Conservation (phyloP, 2,797 vertebrate genomes). For the Sebastes trivittatus region DNA sequence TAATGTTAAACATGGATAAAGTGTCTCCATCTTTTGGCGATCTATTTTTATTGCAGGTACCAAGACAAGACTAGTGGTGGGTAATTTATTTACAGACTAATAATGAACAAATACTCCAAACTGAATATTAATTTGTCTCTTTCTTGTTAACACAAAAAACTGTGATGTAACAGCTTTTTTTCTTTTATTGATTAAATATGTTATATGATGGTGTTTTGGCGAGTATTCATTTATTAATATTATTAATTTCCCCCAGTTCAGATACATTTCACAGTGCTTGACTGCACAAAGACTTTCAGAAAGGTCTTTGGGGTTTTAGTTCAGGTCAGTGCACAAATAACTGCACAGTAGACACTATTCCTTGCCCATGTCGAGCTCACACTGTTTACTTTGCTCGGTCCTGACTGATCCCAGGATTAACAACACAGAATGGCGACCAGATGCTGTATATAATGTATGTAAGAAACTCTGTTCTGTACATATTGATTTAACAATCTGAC, state of each 20-base stretch:
- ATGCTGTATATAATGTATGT: not conserved
- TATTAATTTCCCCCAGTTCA: not conserved
- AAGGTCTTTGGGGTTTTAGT: not conserved
- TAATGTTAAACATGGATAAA: not conserved
- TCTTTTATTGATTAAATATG: not conserved
- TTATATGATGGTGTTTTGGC: not conserved
- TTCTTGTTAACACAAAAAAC: not conserved
- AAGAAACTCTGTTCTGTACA: not conserved
- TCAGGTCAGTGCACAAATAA: constrained; percentile 2
- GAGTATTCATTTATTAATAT: not conserved
- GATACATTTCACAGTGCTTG: not conserved
- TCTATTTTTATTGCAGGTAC: not conserved
- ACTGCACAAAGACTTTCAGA: not conserved
- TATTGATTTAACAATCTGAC: not conserved
- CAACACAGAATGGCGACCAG: not conserved
- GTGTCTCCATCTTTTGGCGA: constrained; percentile 22
- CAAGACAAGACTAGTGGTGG: not conserved
- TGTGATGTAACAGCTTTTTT: not conserved
- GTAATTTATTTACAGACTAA: not conserved
- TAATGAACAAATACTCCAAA: not conserved
- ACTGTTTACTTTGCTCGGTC: not conserved
- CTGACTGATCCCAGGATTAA: not conserved
- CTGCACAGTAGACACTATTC: constrained; percentile 16
- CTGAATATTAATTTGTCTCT: not conserved
- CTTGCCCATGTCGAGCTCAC: constrained; percentile 13